These are phyloP conservation scores for Channa maculata DNA, from an alignment of 2,113 vertebrate genomes.

Conservation along the genomic window DNA sequence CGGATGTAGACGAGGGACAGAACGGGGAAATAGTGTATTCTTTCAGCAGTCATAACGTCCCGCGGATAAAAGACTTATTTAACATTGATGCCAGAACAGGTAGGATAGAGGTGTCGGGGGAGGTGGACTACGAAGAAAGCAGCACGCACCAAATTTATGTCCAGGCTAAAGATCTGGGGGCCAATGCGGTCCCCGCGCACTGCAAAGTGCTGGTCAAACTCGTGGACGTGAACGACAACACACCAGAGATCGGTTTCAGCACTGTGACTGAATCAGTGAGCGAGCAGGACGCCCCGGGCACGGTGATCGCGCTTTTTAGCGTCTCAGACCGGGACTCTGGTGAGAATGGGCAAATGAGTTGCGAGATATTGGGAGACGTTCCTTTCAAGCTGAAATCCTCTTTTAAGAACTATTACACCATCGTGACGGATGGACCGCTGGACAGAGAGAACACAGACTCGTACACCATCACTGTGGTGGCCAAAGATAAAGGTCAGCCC, in stretches of 20 bases:
- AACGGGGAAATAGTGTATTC: constrained; percentile 97
- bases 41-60: constrained; percentile 94
- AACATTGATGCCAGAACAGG: constrained; percentile 89
- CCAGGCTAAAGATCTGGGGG: constrained; percentile 95
- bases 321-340: constrained; percentile 96
- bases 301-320: constrained; percentile 95
- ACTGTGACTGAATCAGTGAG: constrained; percentile 97
- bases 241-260: constrained; percentile 97
- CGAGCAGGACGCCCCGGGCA: constrained; percentile 93
- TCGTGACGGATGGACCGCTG: constrained; percentile 93
- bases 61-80: constrained; percentile 90
- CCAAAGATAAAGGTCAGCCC: constrained; percentile 91
- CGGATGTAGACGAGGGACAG: constrained; percentile 95
- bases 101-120: constrained; percentile 91
- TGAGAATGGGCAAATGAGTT: constrained; percentile 94
- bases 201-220: constrained; percentile 97
- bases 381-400: constrained; percentile 97
- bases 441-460: constrained; percentile 92
- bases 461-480: constrained; percentile 94
- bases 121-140: constrained; percentile 97
- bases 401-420: constrained; percentile 96
- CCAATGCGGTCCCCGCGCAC: constrained; percentile 96
- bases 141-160: constrained; percentile 94
- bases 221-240: constrained; percentile 96
- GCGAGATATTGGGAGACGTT: constrained; percentile 92